Percentiles rank a stretch among this genome's conserved stretches.
phyloP scores from a whole-genome alignment of 2,888 invertebrate genomes.

The Drosophila melanosoma region DNA sequence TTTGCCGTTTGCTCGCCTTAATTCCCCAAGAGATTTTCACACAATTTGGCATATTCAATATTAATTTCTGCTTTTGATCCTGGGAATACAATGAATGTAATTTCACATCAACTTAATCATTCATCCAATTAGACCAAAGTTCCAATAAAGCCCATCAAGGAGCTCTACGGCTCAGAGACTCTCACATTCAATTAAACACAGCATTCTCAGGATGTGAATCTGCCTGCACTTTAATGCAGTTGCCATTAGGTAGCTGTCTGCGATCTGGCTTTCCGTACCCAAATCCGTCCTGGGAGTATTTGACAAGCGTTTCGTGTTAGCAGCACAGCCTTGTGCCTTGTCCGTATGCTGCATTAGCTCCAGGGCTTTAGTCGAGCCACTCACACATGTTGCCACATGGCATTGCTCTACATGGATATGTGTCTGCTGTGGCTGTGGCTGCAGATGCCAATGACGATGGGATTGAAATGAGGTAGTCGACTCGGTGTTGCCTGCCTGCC shows the following conservation, averaged over 20 bases:
- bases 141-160: constrained; percentile 31
- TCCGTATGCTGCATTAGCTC: constrained; percentile 47
- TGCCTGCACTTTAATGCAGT: constrained; percentile 52
- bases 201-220: constrained; percentile 42
- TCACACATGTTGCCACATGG: constrained; percentile 45
- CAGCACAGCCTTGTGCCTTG: constrained; percentile 51
- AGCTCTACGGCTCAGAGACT: constrained; percentile 5
- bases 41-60: neutral
- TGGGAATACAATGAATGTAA: constrained; percentile 33
- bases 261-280: constrained; percentile 14
- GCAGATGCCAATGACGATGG: constrained; percentile 22
- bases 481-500: constrained; percentile 22
- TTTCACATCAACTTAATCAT: constrained; percentile 64
- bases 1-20: neutral
- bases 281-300: constrained; percentile 44
- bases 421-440: constrained; percentile 15
- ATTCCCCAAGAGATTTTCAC: constrained; percentile 10
- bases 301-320: constrained; percentile 66
- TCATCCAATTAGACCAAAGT: constrained; percentile 55
- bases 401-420: constrained; percentile 11
- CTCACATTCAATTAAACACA: constrained; percentile 63
- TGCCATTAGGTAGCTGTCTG: constrained; percentile 23
- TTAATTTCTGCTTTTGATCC: constrained; percentile 2
- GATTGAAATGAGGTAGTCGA: constrained; percentile 12
- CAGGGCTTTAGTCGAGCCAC: constrained; percentile 61